A percentile compares a stretch with the other conserved stretches of the same genome.
Conservation (phyloP, 2,113 vertebrate species). For the human region GRCh38 chr15:77838001-77838500, state of each 20-base stretch:
- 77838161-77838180: slow-evolving; percentile 15
- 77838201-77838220: background rate
- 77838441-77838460: background rate
- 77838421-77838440: slow-evolving; percentile 43
- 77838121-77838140: background rate
- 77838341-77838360: background rate
- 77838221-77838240: slow-evolving; percentile 33
- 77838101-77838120: background rate
- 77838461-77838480: background rate
- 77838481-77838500: background rate
- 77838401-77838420: slow-evolving; percentile 50
- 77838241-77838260: background rate
- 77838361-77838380: slow-evolving; percentile 49
- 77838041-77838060: background rate
- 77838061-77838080: background rate
- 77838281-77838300: background rate
- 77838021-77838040: fast-evolving
- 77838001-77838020: background rate
- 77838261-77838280: background rate
- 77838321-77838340: slow-evolving; percentile 57
- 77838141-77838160: background rate
- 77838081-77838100: background rate
- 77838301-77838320: slow-evolving; percentile 59
- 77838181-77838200: slow-evolving; percentile 62
- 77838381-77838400: slow-evolving; percentile 67